Evolutionary conservation across 2,797 vertebrate species (phyloP), one percentile per base, ranked within the genome.

Genomic region (Poeciliopsis infans): DNA sequence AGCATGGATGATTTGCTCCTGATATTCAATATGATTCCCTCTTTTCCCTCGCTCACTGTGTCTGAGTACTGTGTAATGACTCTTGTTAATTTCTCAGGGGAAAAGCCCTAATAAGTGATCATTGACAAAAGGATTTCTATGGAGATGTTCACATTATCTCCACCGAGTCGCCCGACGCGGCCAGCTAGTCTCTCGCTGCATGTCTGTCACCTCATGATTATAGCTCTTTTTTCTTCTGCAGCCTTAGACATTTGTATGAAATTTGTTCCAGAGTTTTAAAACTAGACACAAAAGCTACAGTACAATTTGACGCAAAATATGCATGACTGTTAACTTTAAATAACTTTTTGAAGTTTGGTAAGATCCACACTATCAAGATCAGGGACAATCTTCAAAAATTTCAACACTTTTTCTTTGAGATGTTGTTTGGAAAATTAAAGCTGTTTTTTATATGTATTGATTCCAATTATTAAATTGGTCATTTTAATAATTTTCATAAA

Each of bases 1-100:
- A 85, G 61, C 75, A 88, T 77, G 80, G 85, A 82, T 87, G 83
- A 88, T 87, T 86, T 89, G 81, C 76, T 86, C 76, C 43, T 84
- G 82, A 89, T 90, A 81, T 88, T 88, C 76, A 83, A 83, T 83
- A 84, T 20, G 68, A 85, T 80, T 83, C 75, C 71, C 82, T 74
- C 80, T 78, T 41, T n/a, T 78, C 75, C 55, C 77, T 23, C 68
- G 72, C 79, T 45, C 66, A 69, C 74, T 74, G 46, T 76, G 78
- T 85, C 77, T 88, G 83, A 88, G 79, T 51, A 15, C 81, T 79
- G 71, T 87, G 86, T 89, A 90, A 90, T 88, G 91, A 87, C 89
- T 89, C 78, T 68, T 81, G 39, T 91, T 93, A 90, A 93, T 93
- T 93, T 93, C 93, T 92, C 93, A 71, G 76, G 89, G 89, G 91